Evolutionary conservation across 2,113 vertebrate genomes (phyloP).

Genomic region (Addax nasomaculatus): DNA sequence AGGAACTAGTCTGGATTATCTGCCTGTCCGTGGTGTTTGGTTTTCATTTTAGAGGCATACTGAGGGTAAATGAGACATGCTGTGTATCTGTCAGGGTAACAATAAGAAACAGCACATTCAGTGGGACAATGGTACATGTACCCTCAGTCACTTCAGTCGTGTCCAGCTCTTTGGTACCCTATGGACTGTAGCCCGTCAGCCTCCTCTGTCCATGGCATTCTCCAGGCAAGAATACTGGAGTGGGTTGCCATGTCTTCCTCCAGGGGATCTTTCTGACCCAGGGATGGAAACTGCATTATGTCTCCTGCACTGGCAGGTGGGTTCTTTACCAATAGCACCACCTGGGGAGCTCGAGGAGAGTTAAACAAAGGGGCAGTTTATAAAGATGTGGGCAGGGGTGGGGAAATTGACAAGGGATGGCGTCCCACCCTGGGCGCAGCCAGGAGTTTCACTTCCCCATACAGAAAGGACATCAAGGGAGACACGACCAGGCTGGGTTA

Average conservation of each 20-base stretch:
- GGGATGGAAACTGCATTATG: not conserved
- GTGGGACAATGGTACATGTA: fast-evolving
- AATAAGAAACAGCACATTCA: not conserved
- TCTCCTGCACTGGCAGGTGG: not conserved
- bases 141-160: not conserved
- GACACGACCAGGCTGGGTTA: not conserved
- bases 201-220: not conserved
- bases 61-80: not conserved
- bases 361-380: not conserved
- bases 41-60: not conserved
- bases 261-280: not conserved
- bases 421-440: fast-evolving
- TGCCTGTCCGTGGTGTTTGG: not conserved
- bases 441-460: not conserved
- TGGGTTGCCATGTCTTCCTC: not conserved
- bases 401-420: not conserved
- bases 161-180: not conserved
- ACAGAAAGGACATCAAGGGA: not conserved
- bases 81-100: no score
- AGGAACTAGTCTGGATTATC: no score
- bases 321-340: not conserved
- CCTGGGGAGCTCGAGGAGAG: not conserved
- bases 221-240: not conserved
- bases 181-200: not conserved
- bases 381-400: no score